A percentile compares a stretch with the other conserved stretches of the same genome.
These are phyloP conservation scores for Esperia sulphurella DNA, from an alignment of 2,888 invertebrate species.

Conservation along the genomic window DNA sequence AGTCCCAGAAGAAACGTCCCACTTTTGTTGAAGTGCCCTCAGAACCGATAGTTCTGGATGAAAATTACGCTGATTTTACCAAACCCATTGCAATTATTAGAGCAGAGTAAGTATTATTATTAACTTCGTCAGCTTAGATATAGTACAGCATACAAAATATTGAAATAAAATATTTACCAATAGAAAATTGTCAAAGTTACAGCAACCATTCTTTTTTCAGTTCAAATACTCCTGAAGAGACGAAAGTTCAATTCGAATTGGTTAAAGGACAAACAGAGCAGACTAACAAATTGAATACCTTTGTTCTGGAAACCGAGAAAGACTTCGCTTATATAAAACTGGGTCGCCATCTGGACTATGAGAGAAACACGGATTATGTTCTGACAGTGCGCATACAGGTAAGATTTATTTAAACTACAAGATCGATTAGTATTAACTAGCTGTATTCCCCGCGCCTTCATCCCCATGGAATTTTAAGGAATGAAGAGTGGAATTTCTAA, in stretches of 20 bases:
- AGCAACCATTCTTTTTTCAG: constrained; percentile 40
- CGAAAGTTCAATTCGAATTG: constrained; percentile 87
- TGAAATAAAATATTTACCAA: too few species aligned
- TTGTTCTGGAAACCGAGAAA: constrained; percentile 83
- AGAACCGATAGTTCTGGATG: constrained; percentile 83
- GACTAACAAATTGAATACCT: constrained; percentile 90
- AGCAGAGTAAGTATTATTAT: constrained; percentile 81
- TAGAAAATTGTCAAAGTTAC: too few species aligned
- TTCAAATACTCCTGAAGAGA: constrained; percentile 87
- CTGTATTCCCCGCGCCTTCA: too few species aligned
- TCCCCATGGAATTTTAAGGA: too few species aligned
- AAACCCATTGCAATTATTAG: constrained; percentile 83
- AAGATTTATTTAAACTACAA: constrained; percentile 16
- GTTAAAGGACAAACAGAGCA: constrained; percentile 91
- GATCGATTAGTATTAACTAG: too few species aligned
- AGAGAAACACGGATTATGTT: constrained; percentile 90
- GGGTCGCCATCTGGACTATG: constrained; percentile 89
- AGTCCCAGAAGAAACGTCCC: constrained; percentile 92
- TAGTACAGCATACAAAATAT: too few species aligned
- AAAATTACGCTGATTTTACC: constrained; percentile 86
- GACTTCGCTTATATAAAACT: constrained; percentile 87
- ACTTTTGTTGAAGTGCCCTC: constrained; percentile 82
- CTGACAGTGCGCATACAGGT: constrained; percentile 88
- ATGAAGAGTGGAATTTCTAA: too few species aligned
- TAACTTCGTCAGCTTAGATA: too few species aligned